Percentiles rank a stretch among this genome's conserved stretches.
Evolutionary conservation across 2,888 invertebrate species (phyloP).

Genomic region (Ormyrus rosae): DNA sequence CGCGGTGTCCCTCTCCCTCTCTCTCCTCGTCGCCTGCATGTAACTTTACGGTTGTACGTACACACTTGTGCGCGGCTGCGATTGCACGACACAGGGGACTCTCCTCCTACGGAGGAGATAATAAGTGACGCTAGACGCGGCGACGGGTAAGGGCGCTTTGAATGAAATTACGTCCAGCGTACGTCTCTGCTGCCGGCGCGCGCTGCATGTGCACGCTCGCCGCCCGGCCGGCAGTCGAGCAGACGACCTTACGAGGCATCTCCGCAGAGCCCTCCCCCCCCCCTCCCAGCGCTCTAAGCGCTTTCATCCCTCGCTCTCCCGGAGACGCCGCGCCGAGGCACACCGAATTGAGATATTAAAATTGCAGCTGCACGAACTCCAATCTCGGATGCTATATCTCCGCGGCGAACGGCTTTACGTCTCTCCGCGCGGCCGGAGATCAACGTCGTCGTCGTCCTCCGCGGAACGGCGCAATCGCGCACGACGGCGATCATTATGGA

Average conservation of each 20-base stretch:
- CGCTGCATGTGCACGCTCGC: neutral
- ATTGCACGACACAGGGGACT: neutral
- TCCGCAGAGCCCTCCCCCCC: neutral
- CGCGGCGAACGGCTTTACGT: constrained; percentile 21
- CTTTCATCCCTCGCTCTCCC: neutral
- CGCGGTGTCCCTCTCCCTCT: too few relatives aligned
- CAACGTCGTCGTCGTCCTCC: constrained; percentile 32
- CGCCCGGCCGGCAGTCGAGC: neutral
- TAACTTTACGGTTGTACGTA: neutral
- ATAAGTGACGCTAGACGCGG: neutral
- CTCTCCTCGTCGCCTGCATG: too few relatives aligned
- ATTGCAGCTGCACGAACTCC: constrained; percentile 50
- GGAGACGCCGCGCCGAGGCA: neutral
- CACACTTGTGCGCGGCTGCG: neutral
- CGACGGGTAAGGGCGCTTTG: neutral
- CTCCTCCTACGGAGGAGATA: neutral
- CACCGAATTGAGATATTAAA: constrained; percentile 54
- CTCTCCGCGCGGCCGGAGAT: constrained; percentile 5
- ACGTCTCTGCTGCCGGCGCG: neutral
- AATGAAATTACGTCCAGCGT: constrained; percentile 32
- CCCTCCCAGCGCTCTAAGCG: neutral
- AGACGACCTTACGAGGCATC: constrained; percentile 20
- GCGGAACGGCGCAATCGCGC: constrained; percentile 11
- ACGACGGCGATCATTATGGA: too few relatives aligned
- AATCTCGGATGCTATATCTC: constrained; percentile 28